These are phyloP conservation scores for Otus sunia DNA, from an alignment of 2,113 vertebrate species.

Conservation along the genomic window DNA sequence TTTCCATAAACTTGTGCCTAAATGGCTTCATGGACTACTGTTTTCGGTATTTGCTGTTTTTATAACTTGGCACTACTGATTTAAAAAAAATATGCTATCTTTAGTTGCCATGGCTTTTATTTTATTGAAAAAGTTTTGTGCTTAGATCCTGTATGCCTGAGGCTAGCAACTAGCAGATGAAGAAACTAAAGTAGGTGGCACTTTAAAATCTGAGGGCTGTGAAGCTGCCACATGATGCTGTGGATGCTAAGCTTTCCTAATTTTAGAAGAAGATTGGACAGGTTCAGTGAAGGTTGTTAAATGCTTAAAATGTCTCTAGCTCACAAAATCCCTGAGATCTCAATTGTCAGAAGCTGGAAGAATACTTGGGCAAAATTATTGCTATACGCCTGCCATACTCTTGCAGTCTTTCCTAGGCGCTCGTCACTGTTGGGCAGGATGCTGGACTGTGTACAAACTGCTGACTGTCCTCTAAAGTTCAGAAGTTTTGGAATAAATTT, in stretches of 20 bases:
- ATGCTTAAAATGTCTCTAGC: background rate
- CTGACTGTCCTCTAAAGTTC: accelerated
- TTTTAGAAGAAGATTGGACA: background rate
- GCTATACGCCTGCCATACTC: background rate
- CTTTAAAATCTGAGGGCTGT: background rate
- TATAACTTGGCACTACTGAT: background rate
- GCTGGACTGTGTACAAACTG: background rate
- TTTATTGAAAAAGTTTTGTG: background rate
- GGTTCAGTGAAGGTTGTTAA: background rate
- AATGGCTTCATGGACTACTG: background rate
- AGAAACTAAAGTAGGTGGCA: background rate
- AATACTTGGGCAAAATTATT: background rate
- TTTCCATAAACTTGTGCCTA: background rate
- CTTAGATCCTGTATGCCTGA: background rate
- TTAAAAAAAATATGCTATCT: background rate
- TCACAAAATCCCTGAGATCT: background rate
- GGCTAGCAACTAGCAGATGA: background rate
- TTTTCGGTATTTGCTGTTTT: background rate
- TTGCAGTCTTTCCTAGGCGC: background rate
- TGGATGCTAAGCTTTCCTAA: background rate
- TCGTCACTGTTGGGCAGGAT: background rate
- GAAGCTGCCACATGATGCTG: background rate
- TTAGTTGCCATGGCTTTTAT: background rate
- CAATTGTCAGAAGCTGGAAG: background rate
- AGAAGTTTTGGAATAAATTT: accelerated